Evolutionary conservation across 1,140 invertebrate species (phyloP), one percentile per base, ranked within the genome.

Genomic region (Lordiphosa collinella): DNA sequence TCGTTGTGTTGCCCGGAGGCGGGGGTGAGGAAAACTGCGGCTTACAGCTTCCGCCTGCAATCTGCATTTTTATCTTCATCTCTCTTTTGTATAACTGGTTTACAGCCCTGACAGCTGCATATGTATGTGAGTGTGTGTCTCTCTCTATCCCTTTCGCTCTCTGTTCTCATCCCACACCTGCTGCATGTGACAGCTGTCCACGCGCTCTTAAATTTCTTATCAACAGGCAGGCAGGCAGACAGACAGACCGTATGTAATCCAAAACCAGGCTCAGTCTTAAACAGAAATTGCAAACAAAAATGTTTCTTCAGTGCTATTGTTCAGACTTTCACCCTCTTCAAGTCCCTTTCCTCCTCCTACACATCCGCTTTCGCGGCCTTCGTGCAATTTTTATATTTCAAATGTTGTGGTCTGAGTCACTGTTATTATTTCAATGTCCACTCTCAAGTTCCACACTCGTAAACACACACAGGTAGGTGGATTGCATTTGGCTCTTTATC

Each of bases 161-260:
- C 18, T 54, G 43, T n/a, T n/a, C 12, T 37, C 43, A 38, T 62
- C 25, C 54, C 62, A 54, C 75, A 80, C 75, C 75, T 80, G 75
- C 75, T 66, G 51, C 13, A 34, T 40, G 16, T 37, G 37, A 38
- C 40, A 43, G 70, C 76, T 82, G 75, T 54, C 76, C 40, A 55
- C 70, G 35, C 47, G 55, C 76, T 80, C 76, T 80, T 57, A 40
- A 67, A 68, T 82, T 80, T 80, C 76, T 82, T 80, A 71, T 80
- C 71, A 80, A 78, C 40, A 41, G 43, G 6, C 34, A 62, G 18
- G 14, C 14, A 18, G 18, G 1, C 18, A 3, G n/a, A n/a, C 2
- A 18, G 18, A 4, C 18, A 18, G 18, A 18, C 18, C 18, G 18
- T 4, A 18, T 18, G 32, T 16, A 59, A 22, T 49, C 29, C 32